Conservation (phyloP, 2,888 invertebrate genomes). For the Cryptocheilus praepositus region DNA sequence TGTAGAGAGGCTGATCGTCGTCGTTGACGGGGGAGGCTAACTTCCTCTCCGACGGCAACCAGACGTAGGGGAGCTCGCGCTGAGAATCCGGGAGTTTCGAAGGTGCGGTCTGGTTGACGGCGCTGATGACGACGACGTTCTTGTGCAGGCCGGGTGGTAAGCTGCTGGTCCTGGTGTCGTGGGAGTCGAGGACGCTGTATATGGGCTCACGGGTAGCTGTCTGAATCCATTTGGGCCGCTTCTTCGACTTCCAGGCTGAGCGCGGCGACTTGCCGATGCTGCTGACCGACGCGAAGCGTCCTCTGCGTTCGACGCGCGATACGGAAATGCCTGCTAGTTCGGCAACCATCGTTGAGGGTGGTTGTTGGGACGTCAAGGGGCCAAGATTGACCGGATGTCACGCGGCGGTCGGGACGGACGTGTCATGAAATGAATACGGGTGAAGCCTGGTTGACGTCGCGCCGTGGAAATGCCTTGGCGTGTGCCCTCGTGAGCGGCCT, state of each 20-base stretch:
- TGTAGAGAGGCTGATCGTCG: slow-evolving; percentile 60
- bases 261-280: background rate
- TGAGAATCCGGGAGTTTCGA: slow-evolving; percentile 3
- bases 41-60: slow-evolving; percentile 11
- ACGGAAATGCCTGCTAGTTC: slow-evolving; percentile 64
- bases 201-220: slow-evolving; percentile 65
- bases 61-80: slow-evolving; percentile 10
- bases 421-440: slow-evolving; percentile 14
- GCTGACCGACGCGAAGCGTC: slow-evolving; percentile 21
- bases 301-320: slow-evolving; percentile 46
- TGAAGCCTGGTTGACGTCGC: background rate
- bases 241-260: slow-evolving; percentile 19
- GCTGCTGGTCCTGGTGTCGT: slow-evolving; percentile 20
- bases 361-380: slow-evolving; percentile 28
- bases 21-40: slow-evolving; percentile 29
- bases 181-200: slow-evolving; percentile 61
- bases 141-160: background rate
- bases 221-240: slow-evolving; percentile 64
- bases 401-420: slow-evolving; percentile 51
- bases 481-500: slow-evolving; percentile 12
- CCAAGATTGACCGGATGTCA: slow-evolving; percentile 62
- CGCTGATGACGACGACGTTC: slow-evolving; percentile 48
- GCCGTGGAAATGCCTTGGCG: slow-evolving; percentile 30
- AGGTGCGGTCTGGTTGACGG: slow-evolving; percentile 29
- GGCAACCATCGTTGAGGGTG: slow-evolving; percentile 63